These are phyloP conservation scores for Peromyscus eremicus DNA, from an alignment of 2,797 vertebrate genomes.

Conservation along the genomic window DNA sequence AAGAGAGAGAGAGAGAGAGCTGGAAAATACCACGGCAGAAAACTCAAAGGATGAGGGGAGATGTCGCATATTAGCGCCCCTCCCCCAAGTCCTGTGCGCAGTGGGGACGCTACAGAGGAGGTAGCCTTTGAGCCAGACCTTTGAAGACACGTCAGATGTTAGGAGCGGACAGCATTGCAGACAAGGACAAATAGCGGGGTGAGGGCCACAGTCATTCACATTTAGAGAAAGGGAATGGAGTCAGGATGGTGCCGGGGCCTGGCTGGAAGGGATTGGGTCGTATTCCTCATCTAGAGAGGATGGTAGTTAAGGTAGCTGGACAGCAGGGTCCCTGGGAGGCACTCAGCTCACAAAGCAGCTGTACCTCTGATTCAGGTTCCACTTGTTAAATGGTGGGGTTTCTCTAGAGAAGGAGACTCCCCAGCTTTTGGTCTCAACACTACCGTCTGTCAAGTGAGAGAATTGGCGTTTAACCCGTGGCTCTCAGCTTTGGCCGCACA, in stretches of 20 bases:
- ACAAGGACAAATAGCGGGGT: background rate
- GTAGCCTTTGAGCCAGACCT: background rate
- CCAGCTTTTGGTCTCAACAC: accelerated
- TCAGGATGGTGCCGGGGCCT: background rate
- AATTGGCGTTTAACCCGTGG: background rate
- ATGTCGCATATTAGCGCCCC: background rate
- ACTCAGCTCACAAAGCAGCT: background rate
- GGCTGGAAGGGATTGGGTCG: background rate
- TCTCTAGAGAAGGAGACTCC: background rate
- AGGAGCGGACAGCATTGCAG: background rate
- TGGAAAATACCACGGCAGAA: accelerated
- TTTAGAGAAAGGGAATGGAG: background rate
- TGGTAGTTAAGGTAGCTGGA: background rate
- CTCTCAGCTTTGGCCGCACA: background rate
- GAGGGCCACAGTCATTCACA: background rate
- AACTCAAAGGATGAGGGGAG: background rate
- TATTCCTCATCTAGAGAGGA: background rate
- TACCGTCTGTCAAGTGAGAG: background rate
- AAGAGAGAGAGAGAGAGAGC: background rate
- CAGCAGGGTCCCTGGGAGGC: background rate
- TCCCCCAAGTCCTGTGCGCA: background rate
- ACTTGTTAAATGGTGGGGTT: background rate
- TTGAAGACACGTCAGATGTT: background rate
- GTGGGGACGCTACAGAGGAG: background rate
- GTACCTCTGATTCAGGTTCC: background rate